Percentiles rank a stretch among this genome's conserved stretches.
phyloP scores from a whole-genome alignment of 1,140 invertebrate species.

The Drosophila aff. region DNA sequence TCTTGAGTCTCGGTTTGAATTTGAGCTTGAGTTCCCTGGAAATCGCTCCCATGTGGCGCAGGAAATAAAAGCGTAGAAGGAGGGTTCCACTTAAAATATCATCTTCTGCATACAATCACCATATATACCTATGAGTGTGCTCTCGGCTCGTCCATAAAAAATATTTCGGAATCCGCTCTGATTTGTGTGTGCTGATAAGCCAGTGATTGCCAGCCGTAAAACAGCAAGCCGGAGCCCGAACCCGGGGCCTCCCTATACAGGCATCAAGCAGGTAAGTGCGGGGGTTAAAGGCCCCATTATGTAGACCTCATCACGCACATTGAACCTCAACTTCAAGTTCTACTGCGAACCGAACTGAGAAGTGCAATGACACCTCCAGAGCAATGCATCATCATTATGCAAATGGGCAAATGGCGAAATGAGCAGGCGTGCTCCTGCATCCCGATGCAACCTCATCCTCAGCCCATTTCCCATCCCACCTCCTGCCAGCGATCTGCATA shows the following conservation, averaged over 20 bases:
- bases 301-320: conserved; percentile 46
- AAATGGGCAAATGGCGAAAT: conserved; percentile 51
- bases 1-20: conserved; percentile 4
- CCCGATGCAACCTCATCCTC: conserved; percentile 41
- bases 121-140: conserved; percentile 35
- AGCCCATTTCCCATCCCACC: not conserved
- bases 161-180: conserved; percentile 44
- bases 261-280: conserved; percentile 58
- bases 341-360: conserved; percentile 4
- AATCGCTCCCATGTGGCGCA: conserved; percentile 80
- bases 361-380: conserved; percentile 60
- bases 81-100: conserved; percentile 53
- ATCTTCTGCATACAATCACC: conserved; percentile 62
- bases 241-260: conserved; percentile 17
- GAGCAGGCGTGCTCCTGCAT: conserved; percentile 46
- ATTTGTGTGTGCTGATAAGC: conserved; percentile 66
- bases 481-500: conserved; percentile 54
- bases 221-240: conserved; percentile 15
- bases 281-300: conserved; percentile 12
- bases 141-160: conserved; percentile 9
- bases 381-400: conserved; percentile 59
- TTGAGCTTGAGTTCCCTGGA: conserved; percentile 52
- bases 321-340: conserved; percentile 33
- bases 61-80: conserved; percentile 41
- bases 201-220: conserved; percentile 52